Evolutionary conservation across 2,113 vertebrate species (phyloP).

Genomic region (Aix galericulata): DNA sequence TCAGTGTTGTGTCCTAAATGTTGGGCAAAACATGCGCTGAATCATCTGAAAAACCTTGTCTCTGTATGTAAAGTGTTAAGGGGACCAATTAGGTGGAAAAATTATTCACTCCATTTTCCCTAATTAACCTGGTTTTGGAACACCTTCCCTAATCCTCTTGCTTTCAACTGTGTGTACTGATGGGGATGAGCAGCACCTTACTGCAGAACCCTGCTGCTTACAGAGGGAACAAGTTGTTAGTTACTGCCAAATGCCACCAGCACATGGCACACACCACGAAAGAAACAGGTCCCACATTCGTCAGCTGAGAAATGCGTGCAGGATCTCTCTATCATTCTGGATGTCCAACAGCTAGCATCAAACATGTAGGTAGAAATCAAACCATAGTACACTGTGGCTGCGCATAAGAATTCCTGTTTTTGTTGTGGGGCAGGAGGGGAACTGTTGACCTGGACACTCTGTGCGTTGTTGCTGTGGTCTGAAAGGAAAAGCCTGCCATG

Average conservation of each 20-base stretch:
- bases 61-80: not conserved
- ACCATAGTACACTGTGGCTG: not conserved
- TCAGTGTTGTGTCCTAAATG: not conserved
- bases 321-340: not conserved
- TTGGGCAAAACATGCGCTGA: not conserved
- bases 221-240: fast-evolving
- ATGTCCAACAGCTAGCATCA: not conserved
- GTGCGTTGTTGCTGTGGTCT: not conserved
- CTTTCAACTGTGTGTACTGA: not conserved
- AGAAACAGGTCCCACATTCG: not conserved
- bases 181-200: too few species aligned
- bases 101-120: not conserved
- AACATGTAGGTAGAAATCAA: not conserved
- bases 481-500: not conserved
- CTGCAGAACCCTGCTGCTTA: not conserved
- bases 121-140: not conserved
- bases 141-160: not conserved
- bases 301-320: not conserved
- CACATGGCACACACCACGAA: not conserved
- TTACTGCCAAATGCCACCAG: not conserved
- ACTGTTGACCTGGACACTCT: not conserved
- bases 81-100: not conserved
- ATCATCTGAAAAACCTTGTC: not conserved
- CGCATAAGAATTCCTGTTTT: not conserved
- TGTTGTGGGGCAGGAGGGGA: fast-evolving